Percentiles rank a stretch among this genome's conserved stretches.
Evolutionary conservation across 37 sponge, comb jelly and placozoan species (phyloP).

Genomic region (Theonella swinhoei): DNA sequence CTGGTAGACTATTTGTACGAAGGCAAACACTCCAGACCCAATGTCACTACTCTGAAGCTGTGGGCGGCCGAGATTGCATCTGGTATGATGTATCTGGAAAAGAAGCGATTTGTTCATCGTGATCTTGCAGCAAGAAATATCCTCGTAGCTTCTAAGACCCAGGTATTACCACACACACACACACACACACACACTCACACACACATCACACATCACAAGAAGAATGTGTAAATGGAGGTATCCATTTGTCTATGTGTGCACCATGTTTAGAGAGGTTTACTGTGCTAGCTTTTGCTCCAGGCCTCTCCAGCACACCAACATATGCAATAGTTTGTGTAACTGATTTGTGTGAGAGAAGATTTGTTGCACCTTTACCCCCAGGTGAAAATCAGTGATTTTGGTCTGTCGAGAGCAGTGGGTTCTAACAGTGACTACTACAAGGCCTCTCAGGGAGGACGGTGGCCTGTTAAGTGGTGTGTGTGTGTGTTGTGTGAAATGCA

Average conservation of each 20-base stretch:
- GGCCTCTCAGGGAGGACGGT: constrained; percentile 94
- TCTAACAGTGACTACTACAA: constrained; percentile 95
- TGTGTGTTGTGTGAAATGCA: too few relatives aligned
- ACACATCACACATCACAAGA: neutral
- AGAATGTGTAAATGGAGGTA: neutral
- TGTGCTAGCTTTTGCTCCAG: too few relatives aligned
- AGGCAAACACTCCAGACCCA: constrained; percentile 53
- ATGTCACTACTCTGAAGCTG: constrained; percentile 65
- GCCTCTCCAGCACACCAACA: too few relatives aligned
- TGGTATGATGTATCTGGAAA: constrained; percentile 95
- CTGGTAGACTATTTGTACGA: constrained; percentile 88
- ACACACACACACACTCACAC: neutral
- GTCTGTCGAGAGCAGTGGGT: constrained; percentile 93
- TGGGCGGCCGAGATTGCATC: constrained; percentile 96
- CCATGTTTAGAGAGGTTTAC: too few relatives aligned
- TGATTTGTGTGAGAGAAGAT: too few relatives aligned
- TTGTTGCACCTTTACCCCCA: too few relatives aligned
- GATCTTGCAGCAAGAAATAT: constrained; percentile 97
- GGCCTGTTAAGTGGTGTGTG: constrained; percentile 99
- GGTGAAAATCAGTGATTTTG: constrained; percentile 99
- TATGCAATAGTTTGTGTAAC: too few relatives aligned
- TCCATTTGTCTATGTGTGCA: too few relatives aligned
- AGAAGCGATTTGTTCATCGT: constrained; percentile 92
- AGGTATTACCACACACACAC: constrained; percentile 10
- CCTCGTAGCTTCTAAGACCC: constrained; percentile 66